These are phyloP conservation scores for Muscidifurax raptorellus DNA, from an alignment of 1,140 invertebrate genomes.

Conservation along the genomic window DNA sequence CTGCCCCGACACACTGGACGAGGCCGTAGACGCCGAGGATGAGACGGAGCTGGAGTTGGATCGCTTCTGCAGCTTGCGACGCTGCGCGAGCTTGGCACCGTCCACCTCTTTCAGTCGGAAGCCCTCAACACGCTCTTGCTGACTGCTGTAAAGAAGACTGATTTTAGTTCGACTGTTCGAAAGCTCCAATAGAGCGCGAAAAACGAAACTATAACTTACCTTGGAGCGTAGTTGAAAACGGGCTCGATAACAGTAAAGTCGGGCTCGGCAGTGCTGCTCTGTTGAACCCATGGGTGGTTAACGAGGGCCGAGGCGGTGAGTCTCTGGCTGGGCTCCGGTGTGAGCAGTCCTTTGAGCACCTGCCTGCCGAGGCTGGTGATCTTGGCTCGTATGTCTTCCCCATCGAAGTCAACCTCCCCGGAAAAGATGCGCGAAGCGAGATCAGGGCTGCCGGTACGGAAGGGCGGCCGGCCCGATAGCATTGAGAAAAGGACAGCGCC, in stretches of 20 bases:
- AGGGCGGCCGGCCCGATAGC: slow-evolving; percentile 90
- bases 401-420: slow-evolving; percentile 86
- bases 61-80: slow-evolving; percentile 81
- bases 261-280: not conserved
- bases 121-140: slow-evolving; percentile 82
- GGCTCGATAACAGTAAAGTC: not conserved
- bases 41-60: slow-evolving; percentile 76
- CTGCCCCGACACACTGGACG: slow-evolving; percentile 62
- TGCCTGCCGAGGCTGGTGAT: slow-evolving; percentile 86
- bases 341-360: slow-evolving; percentile 86
- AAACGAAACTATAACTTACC: not conserved
- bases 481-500: slow-evolving; percentile 94
- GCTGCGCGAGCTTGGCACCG: slow-evolving; percentile 82
- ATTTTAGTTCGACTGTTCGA: not conserved
- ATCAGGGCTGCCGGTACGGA: slow-evolving; percentile 82
- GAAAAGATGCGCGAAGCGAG: slow-evolving; percentile 88
- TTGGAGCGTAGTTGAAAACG: not conserved
- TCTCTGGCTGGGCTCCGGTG: slow-evolving; percentile 85
- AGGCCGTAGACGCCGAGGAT: slow-evolving; percentile 68
- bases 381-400: slow-evolving; percentile 78
- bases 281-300: slow-evolving; percentile 78
- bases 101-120: slow-evolving; percentile 82
- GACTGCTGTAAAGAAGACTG: slow-evolving; percentile 71
- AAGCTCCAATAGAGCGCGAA: not conserved
- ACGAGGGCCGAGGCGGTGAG: slow-evolving; percentile 82